Base-by-base conservation (phyloP, 2,888 invertebrate genomes). In the Drosophila hamatofila region DNA sequence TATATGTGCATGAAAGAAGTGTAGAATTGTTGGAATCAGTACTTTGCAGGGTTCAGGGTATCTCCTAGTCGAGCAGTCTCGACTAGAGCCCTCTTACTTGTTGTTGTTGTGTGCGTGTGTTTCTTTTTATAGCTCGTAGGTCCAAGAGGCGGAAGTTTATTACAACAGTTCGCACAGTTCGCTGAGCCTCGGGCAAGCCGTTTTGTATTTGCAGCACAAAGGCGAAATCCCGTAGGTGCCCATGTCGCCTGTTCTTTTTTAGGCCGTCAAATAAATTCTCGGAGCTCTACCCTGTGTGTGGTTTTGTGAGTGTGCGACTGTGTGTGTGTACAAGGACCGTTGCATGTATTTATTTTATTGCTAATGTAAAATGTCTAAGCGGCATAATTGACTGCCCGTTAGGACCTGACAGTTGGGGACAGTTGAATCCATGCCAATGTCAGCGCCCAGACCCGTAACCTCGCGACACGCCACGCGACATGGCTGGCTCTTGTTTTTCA, bases 361-460 rank as follows among this genome's bases (percentile, higher is more conserved):
- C 69, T 81, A 63, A 80, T 88, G 79, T 89, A 59, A 82, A 89
- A 80, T 80, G 80, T 67, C 77, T 80, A 82, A 82, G 62, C 88
- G 71, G 77, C 68, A 89, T 89, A 89, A 89, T 84, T 84, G 89
- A 76, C 86, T 74, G 68, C 63, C 66, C 71, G 66, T 42, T 72
- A 49, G 56, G 60, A 60, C 42, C 42, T 25, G 52, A 42, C 42
- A 41, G 48, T 21, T 52, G 25, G 49, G 48, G 49, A 21, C 57
- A 54, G 44, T 58, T 61, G 39, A 44, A 55, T 63, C 30, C 54
- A 27, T 14, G 72, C 42, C 58, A 44, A 56, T 35, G 48, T 27
- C 30, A 27, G 23, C 46, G 57, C 16, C 52, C 35, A n/a, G 52
- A 6, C 23, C 61, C 33, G 54, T 58, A 58, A 2, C 21, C 61